Base-by-base conservation (phyloP, 2,888 invertebrate species). In the Ennomos erosarius region DNA sequence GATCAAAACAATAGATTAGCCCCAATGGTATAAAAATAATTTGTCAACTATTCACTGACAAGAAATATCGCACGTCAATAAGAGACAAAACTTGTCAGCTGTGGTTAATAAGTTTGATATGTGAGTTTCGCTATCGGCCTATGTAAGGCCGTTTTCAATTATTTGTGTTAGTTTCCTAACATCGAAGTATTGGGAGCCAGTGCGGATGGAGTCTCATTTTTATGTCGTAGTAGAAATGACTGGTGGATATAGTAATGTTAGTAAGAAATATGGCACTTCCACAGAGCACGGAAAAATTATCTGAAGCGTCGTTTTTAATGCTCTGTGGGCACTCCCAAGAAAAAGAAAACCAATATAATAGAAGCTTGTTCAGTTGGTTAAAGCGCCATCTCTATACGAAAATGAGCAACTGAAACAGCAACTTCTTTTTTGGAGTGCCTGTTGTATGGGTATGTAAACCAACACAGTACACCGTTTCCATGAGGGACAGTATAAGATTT, bases 141-240 rank as follows among this genome's bases (percentile, higher is more conserved):
- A 62, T 59, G 61, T 44, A 58, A 53, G 54, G 59, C 39, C 52
- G 43, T 53, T 53, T 39, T 45, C 61, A 45, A 47, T 57, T 40
- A 43, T 33, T 42, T 47, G n/a, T 47, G 34, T 47, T 38, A 44
- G 46, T 59, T 53, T 55, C 45, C 49, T 50, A 61, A 57, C 62
- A 67, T 62, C 52, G 64, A 70, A 68, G 59, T 52, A 56, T 64
- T 61, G 68, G n/a, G n/a, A n/a, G n/a, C n/a, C n/a, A n/a, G n/a
- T n/a, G n/a, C n/a, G n/a, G 4, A 26, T 26, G 26, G 2, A 3
- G 1, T 26, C 26, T 26, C 26, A n/a, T n/a, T n/a, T 49, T 62
- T 37, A 42, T 62, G 43, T 60, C 54, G n/a, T n/a, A 45, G n/a
- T 43, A 40, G 12, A 50, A 26, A 52, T 38, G 12, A 33, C 11